Evolutionary conservation across 2,113 vertebrate genomes (phyloP).

Genomic region (Anolis sagrei): DNA sequence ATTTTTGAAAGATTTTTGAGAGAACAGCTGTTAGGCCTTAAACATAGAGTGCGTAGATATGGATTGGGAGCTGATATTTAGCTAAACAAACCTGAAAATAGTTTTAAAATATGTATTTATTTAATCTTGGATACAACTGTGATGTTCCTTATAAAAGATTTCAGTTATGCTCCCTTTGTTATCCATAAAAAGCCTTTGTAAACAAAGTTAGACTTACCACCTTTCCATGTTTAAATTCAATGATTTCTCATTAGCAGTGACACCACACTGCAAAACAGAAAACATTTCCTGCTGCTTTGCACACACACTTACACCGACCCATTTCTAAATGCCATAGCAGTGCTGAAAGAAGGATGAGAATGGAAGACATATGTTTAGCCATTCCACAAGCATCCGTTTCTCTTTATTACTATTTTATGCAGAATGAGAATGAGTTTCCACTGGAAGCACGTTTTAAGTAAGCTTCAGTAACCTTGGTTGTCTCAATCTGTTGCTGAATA

Average conservation of each 20-base stretch:
- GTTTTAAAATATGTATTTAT: not conserved
- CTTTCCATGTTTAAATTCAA: not conserved
- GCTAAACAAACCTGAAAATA: not conserved
- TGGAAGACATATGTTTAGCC: conserved; percentile 8
- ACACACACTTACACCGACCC: not conserved
- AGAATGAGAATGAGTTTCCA: conserved; percentile 4
- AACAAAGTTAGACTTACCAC: not conserved
- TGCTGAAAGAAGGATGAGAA: not conserved
- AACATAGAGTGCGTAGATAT: not conserved
- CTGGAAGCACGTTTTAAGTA: conserved; percentile 31
- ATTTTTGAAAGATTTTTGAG: no score
- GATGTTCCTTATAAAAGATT: no score
- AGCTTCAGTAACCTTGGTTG: not conserved
- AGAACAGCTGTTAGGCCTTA: not conserved
- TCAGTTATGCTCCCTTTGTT: not conserved
- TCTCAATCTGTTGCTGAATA: conserved; percentile 29
- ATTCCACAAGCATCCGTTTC: not conserved
- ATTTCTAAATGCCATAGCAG: not conserved
- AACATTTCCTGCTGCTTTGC: not conserved
- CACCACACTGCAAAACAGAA: not conserved
- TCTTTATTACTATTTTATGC: conserved; percentile 31
- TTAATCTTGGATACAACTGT: not conserved
- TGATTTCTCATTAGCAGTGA: conserved; percentile 20
- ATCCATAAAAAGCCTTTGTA: conserved; percentile 5
- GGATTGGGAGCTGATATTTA: not conserved